Evolutionary conservation across 2,797 vertebrate species (phyloP).

Genomic region (Eulemur rubriventer): DNA sequence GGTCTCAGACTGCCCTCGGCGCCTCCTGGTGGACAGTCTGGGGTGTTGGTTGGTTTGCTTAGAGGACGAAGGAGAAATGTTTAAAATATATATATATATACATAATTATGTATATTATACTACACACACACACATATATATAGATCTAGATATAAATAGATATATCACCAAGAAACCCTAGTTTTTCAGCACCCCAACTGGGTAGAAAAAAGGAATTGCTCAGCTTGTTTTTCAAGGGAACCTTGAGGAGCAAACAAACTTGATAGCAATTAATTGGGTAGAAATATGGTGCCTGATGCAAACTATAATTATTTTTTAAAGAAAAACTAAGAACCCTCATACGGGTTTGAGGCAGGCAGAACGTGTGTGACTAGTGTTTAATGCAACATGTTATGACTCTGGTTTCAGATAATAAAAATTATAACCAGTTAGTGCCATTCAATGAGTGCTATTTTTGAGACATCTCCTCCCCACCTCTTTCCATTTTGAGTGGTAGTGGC

Average conservation of each 20-base stretch:
- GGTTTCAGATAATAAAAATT: neutral
- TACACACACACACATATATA: neutral
- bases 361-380: neutral
- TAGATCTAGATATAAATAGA: neutral
- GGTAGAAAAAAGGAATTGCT: neutral
- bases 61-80: neutral
- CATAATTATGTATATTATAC: neutral
- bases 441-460: neutral
- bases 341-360: neutral
- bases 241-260: neutral
- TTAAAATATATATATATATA: neutral
- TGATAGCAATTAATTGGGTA: neutral
- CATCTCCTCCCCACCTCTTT: neutral
- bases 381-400: neutral
- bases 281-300: conserved; percentile 23
- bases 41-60: conserved; percentile 31
- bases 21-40: conserved; percentile 69
- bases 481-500: neutral
- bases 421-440: neutral
- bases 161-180: neutral
- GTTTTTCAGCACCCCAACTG: neutral
- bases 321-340: neutral
- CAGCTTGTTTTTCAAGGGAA: conserved; percentile 9
- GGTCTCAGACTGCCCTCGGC: conserved; percentile 14
- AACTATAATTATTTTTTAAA: conserved; percentile 27